Conservation (phyloP, 1,140 invertebrate species). For the Marisa cornuarietis region DNA sequence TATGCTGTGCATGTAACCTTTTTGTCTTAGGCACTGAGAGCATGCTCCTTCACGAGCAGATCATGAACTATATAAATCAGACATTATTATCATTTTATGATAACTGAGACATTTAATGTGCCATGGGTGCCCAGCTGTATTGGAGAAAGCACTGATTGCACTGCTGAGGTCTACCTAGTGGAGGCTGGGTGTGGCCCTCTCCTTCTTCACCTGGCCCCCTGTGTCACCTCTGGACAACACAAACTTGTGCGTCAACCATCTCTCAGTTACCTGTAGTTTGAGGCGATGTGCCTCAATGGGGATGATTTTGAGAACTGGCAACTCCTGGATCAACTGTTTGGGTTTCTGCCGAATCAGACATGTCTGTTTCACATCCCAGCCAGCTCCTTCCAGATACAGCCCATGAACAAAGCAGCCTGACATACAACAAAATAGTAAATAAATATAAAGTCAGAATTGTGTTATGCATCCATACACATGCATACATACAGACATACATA, state of each 20-base stretch:
- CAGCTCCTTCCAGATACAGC: constrained; percentile 66
- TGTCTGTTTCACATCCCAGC: constrained; percentile 79
- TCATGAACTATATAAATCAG: too few relatives aligned
- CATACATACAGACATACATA: background rate
- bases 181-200: too few relatives aligned
- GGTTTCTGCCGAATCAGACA: constrained; percentile 80
- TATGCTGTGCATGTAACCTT: too few relatives aligned
- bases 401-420: constrained; percentile 68
- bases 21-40: too few relatives aligned
- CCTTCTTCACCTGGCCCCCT: too few relatives aligned
- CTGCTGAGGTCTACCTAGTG: too few relatives aligned
- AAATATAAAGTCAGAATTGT: background rate
- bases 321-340: constrained; percentile 83
- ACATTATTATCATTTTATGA: too few relatives aligned
- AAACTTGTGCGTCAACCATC: background rate
- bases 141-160: too few relatives aligned
- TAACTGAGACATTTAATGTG: too few relatives aligned
- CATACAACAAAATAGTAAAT: constrained; percentile 21
- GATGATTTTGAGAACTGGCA: constrained; percentile 84
- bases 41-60: too few relatives aligned
- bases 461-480: background rate
- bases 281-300: constrained; percentile 86
- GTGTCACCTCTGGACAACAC: too few relatives aligned
- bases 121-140: too few relatives aligned
- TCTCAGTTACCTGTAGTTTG: constrained; percentile 77